Evolutionary conservation across 2,797 vertebrate species (phyloP).

Genomic region (Lerista edwardsae): DNA sequence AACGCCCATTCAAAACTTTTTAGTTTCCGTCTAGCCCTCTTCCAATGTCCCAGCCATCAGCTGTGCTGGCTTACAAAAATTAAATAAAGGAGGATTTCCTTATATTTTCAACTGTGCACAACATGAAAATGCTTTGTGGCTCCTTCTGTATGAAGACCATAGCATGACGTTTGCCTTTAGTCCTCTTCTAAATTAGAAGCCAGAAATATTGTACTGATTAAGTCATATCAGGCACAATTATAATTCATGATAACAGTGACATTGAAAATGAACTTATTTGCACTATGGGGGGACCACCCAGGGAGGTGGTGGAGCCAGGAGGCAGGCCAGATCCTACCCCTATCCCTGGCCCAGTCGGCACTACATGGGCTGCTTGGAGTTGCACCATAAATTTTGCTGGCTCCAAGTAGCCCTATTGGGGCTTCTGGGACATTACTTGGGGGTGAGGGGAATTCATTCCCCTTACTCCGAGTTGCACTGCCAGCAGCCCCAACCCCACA

Average conservation of each 20-base stretch:
- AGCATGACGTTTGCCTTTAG: not conserved
- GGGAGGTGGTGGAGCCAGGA: no score
- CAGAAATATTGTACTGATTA: not conserved
- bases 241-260: not conserved
- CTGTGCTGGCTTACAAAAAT: not conserved
- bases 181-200: constrained; percentile 1
- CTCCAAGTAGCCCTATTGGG: no score
- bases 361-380: no score
- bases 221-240: not conserved
- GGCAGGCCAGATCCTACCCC: no score
- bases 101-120: not conserved
- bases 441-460: no score
- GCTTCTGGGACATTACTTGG: no score
- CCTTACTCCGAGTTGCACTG: no score
- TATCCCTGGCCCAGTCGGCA: no score
- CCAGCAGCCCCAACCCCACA: no score
- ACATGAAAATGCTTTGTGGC: not conserved
- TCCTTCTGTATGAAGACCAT: not conserved
- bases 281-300: no score
- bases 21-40: not conserved
- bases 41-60: not conserved
- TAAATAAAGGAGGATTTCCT: not conserved
- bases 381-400: no score
- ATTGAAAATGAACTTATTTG: not conserved
- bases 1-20: not conserved